Evolutionary conservation across 2,888 invertebrate genomes (phyloP).

Genomic region (Dryococelus australis): DNA sequence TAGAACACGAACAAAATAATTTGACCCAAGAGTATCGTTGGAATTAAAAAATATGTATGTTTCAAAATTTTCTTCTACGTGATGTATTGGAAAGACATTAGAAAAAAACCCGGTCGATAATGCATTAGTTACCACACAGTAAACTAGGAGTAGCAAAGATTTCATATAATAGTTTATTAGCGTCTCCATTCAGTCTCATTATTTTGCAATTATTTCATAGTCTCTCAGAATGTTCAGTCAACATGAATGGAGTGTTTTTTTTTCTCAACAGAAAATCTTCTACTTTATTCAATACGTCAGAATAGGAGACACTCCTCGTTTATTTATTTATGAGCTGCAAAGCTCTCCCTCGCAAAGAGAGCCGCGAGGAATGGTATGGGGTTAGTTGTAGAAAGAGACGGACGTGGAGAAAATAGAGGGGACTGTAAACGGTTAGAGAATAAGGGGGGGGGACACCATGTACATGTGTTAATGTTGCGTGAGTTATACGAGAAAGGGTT

Average conservation of each 20-base stretch:
- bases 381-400: neutral
- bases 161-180: too few relatives aligned
- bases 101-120: too few relatives aligned
- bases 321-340: conserved; percentile 11
- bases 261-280: neutral
- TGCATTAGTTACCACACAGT: too few relatives aligned
- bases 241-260: neutral
- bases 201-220: neutral
- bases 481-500: neutral
- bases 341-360: neutral
- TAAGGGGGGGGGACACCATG: neutral
- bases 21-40: too few relatives aligned
- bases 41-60: too few relatives aligned
- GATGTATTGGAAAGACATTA: too few relatives aligned
- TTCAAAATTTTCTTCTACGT: too few relatives aligned
- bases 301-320: neutral
- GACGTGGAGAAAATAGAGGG: neutral
- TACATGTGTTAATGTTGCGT: neutral
- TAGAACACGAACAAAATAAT: too few relatives aligned
- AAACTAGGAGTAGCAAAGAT: too few relatives aligned
- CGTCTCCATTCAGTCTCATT: too few relatives aligned
- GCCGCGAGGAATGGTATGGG: neutral
- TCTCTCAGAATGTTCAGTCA: neutral
- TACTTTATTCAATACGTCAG: conserved; percentile 16
- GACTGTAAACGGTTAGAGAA: neutral